Conservation (phyloP, 2,113 vertebrate species). For the Cochlearius cochlearius region DNA sequence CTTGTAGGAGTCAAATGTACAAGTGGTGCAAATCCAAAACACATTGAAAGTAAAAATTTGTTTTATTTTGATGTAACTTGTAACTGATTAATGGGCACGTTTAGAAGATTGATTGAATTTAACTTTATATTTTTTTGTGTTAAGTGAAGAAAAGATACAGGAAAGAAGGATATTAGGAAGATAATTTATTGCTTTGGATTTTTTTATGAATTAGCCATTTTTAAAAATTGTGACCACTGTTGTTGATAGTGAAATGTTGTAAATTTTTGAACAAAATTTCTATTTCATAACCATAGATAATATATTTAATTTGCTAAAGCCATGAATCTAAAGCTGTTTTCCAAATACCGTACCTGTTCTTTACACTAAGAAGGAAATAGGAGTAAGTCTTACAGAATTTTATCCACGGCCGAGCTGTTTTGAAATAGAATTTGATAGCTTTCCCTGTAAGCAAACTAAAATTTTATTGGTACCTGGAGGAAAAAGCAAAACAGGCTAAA, state of each 20-base stretch:
- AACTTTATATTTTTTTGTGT: background rate
- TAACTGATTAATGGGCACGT: background rate
- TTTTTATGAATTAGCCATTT: background rate
- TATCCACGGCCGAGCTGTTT: background rate
- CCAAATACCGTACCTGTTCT: background rate
- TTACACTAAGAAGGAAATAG: background rate
- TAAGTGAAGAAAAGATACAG: background rate
- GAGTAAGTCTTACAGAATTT: background rate
- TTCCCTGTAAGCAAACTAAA: background rate
- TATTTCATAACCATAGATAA: background rate
- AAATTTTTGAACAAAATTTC: background rate
- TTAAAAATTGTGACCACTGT: background rate
- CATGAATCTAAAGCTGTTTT: background rate
- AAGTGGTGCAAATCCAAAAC: background rate
- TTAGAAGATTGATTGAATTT: background rate
- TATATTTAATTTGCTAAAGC: background rate
- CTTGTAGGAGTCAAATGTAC: background rate
- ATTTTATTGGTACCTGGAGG: background rate
- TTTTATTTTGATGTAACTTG: background rate
- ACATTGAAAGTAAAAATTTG: background rate
- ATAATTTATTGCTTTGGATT: background rate
- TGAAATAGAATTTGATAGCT: background rate
- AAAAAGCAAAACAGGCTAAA: background rate
- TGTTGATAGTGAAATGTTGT: background rate
- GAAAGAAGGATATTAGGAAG: background rate